Conservation (phyloP, 2,113 vertebrate genomes). For the Oreochromis spilurus region DNA sequence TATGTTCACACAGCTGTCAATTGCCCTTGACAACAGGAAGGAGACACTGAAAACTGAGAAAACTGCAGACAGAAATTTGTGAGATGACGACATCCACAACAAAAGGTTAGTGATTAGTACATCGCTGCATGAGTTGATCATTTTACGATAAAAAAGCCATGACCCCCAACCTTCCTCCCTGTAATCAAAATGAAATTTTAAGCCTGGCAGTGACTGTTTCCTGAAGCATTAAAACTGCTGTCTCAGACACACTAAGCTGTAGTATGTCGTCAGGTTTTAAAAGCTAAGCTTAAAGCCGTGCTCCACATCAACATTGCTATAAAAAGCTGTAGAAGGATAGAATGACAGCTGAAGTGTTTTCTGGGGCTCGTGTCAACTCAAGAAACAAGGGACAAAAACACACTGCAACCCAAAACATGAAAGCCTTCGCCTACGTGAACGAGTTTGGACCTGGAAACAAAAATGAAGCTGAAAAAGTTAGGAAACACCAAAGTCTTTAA, state of each 20-base stretch:
- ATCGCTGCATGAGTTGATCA: neutral
- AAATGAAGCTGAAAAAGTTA: accelerated
- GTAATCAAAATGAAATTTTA: neutral
- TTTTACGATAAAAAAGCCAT: neutral
- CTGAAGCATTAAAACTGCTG: neutral
- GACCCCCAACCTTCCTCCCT: neutral
- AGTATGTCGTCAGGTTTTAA: neutral
- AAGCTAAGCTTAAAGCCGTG: neutral
- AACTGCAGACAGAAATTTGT: neutral
- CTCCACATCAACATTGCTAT: neutral
- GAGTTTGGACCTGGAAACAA: neutral
- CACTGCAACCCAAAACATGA: neutral
- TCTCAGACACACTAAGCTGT: neutral
- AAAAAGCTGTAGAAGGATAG: neutral
- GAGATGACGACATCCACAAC: neutral
- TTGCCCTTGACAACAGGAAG: neutral
- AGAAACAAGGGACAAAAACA: neutral
- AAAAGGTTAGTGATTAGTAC: neutral
- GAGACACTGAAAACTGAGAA: accelerated
- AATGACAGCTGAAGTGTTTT: neutral
- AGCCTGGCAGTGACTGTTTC: neutral
- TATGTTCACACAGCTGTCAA: neutral
- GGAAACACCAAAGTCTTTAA: neutral
- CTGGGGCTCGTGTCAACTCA: neutral
- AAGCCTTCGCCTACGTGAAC: neutral